Conservation (phyloP, 2,888 invertebrate genomes). For the Macaria notata region DNA sequence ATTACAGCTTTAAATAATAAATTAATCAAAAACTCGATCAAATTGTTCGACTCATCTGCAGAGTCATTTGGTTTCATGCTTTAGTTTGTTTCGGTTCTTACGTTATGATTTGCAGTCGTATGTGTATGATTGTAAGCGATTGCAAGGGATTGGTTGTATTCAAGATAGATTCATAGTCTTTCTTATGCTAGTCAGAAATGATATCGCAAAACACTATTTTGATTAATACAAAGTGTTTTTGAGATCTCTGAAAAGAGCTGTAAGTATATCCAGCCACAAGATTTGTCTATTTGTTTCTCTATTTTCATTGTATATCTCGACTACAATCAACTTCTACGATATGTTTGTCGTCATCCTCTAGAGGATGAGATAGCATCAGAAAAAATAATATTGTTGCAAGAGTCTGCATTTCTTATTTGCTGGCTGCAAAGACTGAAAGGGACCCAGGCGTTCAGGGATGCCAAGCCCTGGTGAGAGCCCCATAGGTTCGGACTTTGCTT, state of each 20-base stretch:
- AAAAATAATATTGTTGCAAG: slow-evolving; percentile 78
- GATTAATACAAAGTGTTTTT: not conserved
- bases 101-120: slow-evolving; percentile 42
- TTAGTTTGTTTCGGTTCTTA: slow-evolving; percentile 47
- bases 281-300: too few relatives aligned
- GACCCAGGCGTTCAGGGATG: slow-evolving; percentile 81
- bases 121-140: slow-evolving; percentile 44
- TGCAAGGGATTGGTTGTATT: slow-evolving; percentile 12
- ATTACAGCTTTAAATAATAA: slow-evolving; percentile 14
- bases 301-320: slow-evolving; percentile 26
- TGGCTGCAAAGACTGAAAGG: slow-evolving; percentile 80
- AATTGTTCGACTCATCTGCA: slow-evolving; percentile 14
- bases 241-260: too few relatives aligned
- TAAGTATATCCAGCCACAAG: too few relatives aligned
- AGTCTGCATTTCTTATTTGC: slow-evolving; percentile 80
- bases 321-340: slow-evolving; percentile 45
- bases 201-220: not conserved
- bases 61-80: slow-evolving; percentile 47
- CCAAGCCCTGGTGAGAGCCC: slow-evolving; percentile 83
- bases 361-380: slow-evolving; percentile 53
- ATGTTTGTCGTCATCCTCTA: slow-evolving; percentile 47
- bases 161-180: slow-evolving; percentile 3
- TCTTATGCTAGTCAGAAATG: not conserved
- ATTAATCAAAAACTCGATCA: slow-evolving; percentile 8
- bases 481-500: slow-evolving; percentile 81